phyloP scores from a whole-genome alignment of 1,140 invertebrate genomes.

The Nylanderia fulva region DNA sequence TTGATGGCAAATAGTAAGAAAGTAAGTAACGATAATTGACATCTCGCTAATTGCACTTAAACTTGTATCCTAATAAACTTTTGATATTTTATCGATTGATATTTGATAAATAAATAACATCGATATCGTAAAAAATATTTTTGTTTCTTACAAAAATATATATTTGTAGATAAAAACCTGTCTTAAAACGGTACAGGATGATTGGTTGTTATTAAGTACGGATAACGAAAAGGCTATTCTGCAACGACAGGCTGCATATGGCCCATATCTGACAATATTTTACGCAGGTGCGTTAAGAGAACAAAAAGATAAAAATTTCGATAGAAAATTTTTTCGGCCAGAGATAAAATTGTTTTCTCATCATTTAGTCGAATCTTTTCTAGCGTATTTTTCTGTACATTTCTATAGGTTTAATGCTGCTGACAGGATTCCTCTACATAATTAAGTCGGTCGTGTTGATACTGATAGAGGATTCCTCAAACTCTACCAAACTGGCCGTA shows the following conservation, averaged over 20 bases:
- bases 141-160: background rate
- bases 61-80: background rate
- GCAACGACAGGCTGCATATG: conserved; percentile 8
- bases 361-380: background rate
- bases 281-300: conserved; percentile 26
- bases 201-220: conserved; percentile 31
- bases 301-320: background rate
- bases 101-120: background rate
- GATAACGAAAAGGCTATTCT: conserved; percentile 26
- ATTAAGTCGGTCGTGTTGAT: conserved; percentile 44
- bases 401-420: conserved; percentile 34
- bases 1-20: conserved; percentile 43
- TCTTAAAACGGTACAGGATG: conserved; percentile 40
- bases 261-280: conserved; percentile 33
- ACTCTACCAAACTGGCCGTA: conserved; percentile 23
- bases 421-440: conserved; percentile 43
- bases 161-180: conserved; percentile 23
- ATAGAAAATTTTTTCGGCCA: background rate
- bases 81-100: too few relatives aligned
- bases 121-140: background rate
- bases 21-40: conserved; percentile 24
- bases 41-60: too few relatives aligned
- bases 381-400: background rate
- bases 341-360: background rate
- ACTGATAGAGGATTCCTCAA: conserved; percentile 39